phyloP scores from a whole-genome alignment of 2,797 vertebrate species.

The Sarcophilus harrisii region DNA sequence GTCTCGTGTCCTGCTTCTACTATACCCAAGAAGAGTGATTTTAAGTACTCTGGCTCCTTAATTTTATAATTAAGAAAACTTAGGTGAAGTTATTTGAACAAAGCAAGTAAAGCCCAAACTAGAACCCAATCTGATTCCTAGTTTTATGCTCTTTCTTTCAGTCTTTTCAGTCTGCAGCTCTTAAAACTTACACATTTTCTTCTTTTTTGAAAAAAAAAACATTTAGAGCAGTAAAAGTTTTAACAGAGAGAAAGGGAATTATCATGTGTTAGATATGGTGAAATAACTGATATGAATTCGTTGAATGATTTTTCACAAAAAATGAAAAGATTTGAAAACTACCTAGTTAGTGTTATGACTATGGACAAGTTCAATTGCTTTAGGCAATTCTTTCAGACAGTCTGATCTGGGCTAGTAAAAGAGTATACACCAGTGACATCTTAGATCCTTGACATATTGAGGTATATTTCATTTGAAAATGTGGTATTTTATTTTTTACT shows the following conservation, averaged over 20 bases:
- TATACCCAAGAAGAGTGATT: neutral
- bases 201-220: neutral
- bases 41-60: too few relatives aligned
- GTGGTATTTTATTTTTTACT: neutral
- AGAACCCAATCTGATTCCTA: neutral
- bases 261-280: neutral
- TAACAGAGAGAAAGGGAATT: neutral
- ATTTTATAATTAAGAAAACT: neutral
- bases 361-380: neutral
- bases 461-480: neutral
- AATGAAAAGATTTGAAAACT: neutral
- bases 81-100: neutral
- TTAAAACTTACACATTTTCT: neutral
- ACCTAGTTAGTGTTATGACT: neutral
- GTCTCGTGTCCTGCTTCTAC: neutral
- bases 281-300: neutral
- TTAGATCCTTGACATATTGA: neutral
- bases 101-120: neutral
- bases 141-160: neutral
- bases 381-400: neutral
- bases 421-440: neutral
- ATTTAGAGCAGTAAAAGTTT: neutral
- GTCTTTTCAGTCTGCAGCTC: neutral
- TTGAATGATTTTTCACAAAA: too few relatives aligned
- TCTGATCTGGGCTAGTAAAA: neutral